phyloP scores from a whole-genome alignment of 2,888 invertebrate genomes.

The Morpho achilles region DNA sequence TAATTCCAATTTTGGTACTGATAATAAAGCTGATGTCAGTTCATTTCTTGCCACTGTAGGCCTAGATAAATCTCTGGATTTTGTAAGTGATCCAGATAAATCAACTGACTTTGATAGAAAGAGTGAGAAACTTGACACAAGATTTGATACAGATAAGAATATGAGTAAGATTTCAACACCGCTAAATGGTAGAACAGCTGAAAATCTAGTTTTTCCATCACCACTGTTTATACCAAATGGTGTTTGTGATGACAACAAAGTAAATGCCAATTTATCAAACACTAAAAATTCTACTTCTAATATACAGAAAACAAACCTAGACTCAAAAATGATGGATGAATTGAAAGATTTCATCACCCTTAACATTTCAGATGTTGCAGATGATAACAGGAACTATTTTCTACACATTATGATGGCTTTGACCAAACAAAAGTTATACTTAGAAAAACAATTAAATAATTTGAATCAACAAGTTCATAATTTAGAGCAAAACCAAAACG shows the following conservation, averaged over 20 bases:
- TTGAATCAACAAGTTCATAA: conserved; percentile 56
- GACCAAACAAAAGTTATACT: conserved; percentile 67
- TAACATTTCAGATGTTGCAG: conserved; percentile 56
- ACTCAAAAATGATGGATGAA: conserved; percentile 51
- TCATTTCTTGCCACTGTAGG: conserved; percentile 69
- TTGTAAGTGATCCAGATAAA: conserved; percentile 50
- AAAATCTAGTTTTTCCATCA: conserved; percentile 51
- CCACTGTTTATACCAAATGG: conserved; percentile 50
- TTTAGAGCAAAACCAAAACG: conserved; percentile 57
- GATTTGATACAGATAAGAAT: conserved; percentile 55
- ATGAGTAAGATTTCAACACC: conserved; percentile 68
- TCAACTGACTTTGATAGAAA: conserved; percentile 48
- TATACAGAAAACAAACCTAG: conserved; percentile 31
- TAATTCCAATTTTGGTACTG: conserved; percentile 37
- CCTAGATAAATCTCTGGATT: conserved; percentile 57
- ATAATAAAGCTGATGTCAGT: conserved; percentile 48
- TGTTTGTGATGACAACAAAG: conserved; percentile 42
- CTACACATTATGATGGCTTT: conserved; percentile 71
- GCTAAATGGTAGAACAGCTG: conserved; percentile 43
- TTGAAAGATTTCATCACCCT: conserved; percentile 66
- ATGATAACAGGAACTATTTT: conserved; percentile 66
- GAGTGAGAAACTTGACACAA: conserved; percentile 48
- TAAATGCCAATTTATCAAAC: conserved; percentile 39
- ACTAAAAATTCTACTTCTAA: conserved; percentile 33
- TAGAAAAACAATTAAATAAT: conserved; percentile 59